Base-by-base conservation (phyloP, 2,888 invertebrate species). In the Pedicia rivosa region DNA sequence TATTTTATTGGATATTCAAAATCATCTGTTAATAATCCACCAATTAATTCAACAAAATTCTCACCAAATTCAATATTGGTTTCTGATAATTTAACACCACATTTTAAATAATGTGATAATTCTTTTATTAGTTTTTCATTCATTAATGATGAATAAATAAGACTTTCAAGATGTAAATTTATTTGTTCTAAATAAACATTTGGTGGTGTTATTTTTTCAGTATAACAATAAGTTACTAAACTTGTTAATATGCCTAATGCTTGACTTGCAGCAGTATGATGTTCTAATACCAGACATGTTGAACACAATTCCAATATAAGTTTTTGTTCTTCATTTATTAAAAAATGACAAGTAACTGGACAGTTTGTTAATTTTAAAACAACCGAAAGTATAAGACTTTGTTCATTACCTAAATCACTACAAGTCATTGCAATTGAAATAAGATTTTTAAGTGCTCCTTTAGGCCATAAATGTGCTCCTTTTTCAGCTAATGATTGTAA, bases 381-480 rank as follows among this genome's bases (percentile, higher is more conserved):
- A 4, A 62, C 57, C 1, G 54, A 56, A 9, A 62, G 45, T 19
- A 56, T 57, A 3, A 60, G 47, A 16, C 54, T 56, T 40, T 61
- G 59, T 27, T 62, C 62, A 8, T 50, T 48, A 1, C 55, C 48
- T 8, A 45, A 30, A 37, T 55, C 57, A n/a, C 48, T 49, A 38
- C 58, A 59, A 2, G 46, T 47, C 33, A 52, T 51, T 1, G 60
- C 59, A 28, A 54, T 54, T 2, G 46, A 46, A 7, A 57, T 59
- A 1, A 62, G 48, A 15, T 51, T 50, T 6, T 51, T 54, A 14
- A 59, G 49, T 0, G 68, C 68, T 3, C 68, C 67, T 37, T 68
- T 66, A 2, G 78, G 79, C 86, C 86, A 87, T 19, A 83, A 64
- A 57, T 82, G 82, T 1, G 84, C 77, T 5, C 80, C 79, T 45